Base-by-base conservation (phyloP, 2,113 vertebrate genomes). In the Charadrius vociferus region DNA sequence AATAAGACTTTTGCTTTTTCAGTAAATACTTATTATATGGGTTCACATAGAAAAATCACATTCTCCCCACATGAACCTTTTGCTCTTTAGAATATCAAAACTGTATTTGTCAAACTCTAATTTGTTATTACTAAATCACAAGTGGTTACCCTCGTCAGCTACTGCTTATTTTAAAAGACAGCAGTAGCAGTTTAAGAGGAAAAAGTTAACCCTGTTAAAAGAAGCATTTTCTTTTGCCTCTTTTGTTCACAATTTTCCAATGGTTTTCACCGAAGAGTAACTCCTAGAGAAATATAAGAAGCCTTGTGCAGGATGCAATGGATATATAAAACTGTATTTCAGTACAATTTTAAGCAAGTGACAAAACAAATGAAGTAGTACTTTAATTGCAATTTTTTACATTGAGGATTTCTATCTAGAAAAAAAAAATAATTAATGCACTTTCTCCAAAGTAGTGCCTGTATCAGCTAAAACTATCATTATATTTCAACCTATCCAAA, bases 401-500 rank as follows among this genome's bases (percentile, higher is more conserved):
- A 15, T 68, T 86, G 13, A 81, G 24, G 36, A 45, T 82, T 86
- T 90, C 13, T 41, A 50, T 12, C 17, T 32, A 55, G 14, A 29
- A 67, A 53, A 29, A 67, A 53, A 29, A 83, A 45, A 3, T 12
- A 37, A 41, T 5, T 14, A 56, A 63, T 0, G 1, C 17, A 63
- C 65, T 55, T 61, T 45, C 24, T 66, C 39, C 32, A 30, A 90
- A 95, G 37, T 29, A 92, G 34, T 34, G 55, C 21, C 63, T 91
- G 81, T 77, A 70, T 68, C 86, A 95, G 86, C 49, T 95, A 95
- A 93, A 75, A 68, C 45, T 81, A 66, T 58, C 19, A 82, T 61
- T 67, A 37, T 78, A 96, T 93, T 89, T 93, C 61, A 89, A 84
- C 34, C 91, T 91, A 93, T 61, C 67, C 49, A 95, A 95, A 89